Evolutionary conservation across 2,888 invertebrate species (phyloP), one percentile per base, ranked within the genome.

Genomic region (Syrista parreyssii): DNA sequence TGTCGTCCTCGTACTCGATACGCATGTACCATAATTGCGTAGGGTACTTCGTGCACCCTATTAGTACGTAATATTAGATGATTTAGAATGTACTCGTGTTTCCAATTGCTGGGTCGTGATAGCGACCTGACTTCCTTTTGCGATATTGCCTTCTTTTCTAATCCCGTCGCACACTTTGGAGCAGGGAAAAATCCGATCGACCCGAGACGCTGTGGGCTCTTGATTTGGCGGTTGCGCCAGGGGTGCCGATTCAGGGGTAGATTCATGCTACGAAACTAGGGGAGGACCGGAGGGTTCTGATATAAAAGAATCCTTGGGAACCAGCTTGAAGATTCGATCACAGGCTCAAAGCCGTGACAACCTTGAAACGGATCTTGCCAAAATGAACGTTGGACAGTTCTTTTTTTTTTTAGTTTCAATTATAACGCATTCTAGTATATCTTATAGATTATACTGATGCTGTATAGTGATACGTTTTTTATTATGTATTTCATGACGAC

Each of bases 251-350:
- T 82, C 79, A 78, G 83, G 81, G 86, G 85, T 85, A 86, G 82
- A 82, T 82, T 79, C 81, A 80, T 79, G 82, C 79, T 79, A 23
- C 78, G 81, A 79, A 78, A 84, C 83, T 84, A 87, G 88, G 88
- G 88, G 88, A 84, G 55, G 85, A 82, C 77, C 79, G 74, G 82
- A 84, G 87, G 88, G 86, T 85, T 84, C 80, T 79, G 82, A 85
- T 86, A 87, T 87, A 88, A 89, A 89, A 86, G 88, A 89, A 84
- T 88, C 91, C 89, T 91, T 91, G 91, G 91, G 91, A 91, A 91
- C 91, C 88, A 79, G 85, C 83, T 81, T 86, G 83, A 91, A 91
- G 91, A 91, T 91, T 90, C 89, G 90, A 90, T 91, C 91, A 91
- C 91, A 91, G 88, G 87, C 86, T 86, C 55, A 9, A 55, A 55